Evolutionary conservation across 1,140 invertebrate genomes (phyloP).

Genomic region (Drosophila cardini): DNA sequence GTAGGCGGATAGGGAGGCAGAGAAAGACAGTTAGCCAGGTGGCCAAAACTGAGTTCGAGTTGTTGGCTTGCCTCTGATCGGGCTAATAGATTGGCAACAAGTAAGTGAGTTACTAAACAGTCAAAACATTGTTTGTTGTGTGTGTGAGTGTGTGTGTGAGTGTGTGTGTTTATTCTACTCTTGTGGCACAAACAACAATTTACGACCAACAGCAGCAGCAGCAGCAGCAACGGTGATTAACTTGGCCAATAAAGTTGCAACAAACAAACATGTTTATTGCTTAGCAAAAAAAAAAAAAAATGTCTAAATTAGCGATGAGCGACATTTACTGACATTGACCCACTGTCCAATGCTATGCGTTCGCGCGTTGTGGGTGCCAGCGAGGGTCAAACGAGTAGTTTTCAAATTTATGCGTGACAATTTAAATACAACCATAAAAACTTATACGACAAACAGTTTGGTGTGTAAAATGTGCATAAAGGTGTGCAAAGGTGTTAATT

Average conservation of each 20-base stretch:
- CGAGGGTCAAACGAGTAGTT: constrained; percentile 37
- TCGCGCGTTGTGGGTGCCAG: constrained; percentile 24
- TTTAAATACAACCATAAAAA: constrained; percentile 48
- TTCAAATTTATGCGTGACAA: constrained; percentile 40
- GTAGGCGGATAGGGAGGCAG: background rate
- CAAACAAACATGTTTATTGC: constrained; percentile 18
- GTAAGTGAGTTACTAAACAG: constrained; percentile 6
- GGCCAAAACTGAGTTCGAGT: constrained; percentile 2
- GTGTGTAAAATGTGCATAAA: background rate
- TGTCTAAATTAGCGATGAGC: constrained; percentile 56
- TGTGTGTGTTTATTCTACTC: constrained; percentile 5
- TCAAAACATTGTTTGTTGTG: constrained; percentile 59
- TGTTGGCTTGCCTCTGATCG: constrained; percentile 14
- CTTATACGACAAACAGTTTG: background rate
- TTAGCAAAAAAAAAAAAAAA: constrained; percentile 14
- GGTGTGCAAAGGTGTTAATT: constrained; percentile 51
- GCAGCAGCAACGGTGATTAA: constrained; percentile 5
- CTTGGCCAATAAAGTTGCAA: constrained; percentile 45
- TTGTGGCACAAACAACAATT: constrained; percentile 21
- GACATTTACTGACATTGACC: constrained; percentile 49
- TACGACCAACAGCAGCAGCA: background rate
- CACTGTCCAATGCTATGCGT: constrained; percentile 11
- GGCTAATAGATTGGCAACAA: constrained; percentile 44
- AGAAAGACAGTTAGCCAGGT: constrained; percentile 8
- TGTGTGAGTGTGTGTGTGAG: background rate